Percentiles rank a stretch among this genome's conserved stretches.
These are phyloP conservation scores for Puntigrus tetrazona DNA, from an alignment of 2,113 vertebrate genomes.

Conservation along the genomic window DNA sequence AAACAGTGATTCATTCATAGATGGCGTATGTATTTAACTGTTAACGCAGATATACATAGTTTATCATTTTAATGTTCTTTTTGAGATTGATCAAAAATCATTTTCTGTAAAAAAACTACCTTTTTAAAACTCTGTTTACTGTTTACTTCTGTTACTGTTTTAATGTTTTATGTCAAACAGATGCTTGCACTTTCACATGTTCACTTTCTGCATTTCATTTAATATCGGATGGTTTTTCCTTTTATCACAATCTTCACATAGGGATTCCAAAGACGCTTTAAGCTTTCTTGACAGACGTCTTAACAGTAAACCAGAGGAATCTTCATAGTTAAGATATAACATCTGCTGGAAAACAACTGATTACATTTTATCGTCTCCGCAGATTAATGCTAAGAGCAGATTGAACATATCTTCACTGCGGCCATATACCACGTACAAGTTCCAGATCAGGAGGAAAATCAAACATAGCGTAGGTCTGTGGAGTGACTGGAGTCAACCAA, in stretches of 20 bases:
- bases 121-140: neutral
- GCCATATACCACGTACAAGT: slow-evolving; percentile 47
- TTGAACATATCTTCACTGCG: slow-evolving; percentile 59
- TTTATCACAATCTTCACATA: neutral
- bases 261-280: neutral
- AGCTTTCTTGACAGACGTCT: neutral
- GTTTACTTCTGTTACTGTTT: no score
- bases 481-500: slow-evolving; percentile 70
- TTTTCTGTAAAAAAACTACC: neutral
- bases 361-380: slow-evolving; percentile 20
- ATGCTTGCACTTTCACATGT: neutral
- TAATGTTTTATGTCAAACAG: neutral
- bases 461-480: slow-evolving; percentile 66
- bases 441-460: slow-evolving; percentile 65
- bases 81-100: neutral
- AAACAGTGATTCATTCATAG: neutral
- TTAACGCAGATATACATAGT: neutral
- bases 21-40: neutral
- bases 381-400: slow-evolving; percentile 17
- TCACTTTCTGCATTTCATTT: neutral
- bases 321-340: neutral
- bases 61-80: neutral
- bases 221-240: neutral
- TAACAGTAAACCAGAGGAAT: neutral
- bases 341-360: neutral